Base-by-base conservation (phyloP, 1,140 invertebrate genomes). In the Leptinotarsa texana region DNA sequence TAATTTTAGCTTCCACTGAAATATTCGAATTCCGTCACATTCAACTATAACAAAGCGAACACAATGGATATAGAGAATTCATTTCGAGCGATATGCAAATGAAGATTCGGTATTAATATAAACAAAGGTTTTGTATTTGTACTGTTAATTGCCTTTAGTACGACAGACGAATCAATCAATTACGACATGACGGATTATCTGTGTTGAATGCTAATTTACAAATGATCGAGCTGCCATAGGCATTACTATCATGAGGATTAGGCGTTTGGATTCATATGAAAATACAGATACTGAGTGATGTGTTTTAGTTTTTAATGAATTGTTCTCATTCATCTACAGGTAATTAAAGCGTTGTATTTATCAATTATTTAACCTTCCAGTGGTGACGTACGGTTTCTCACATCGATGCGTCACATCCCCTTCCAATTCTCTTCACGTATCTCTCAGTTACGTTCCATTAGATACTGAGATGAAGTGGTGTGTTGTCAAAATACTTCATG, bases 91-190 rank as follows among this genome's bases (percentile, higher is more conserved):
- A 17, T 67, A 67, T 67, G 65, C 24, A 67, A 67, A 67, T 67
- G 65, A 67, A 67, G 18, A 67, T 67, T 67, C 21, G 65, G 22
- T n/a, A 15, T 67, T 42, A 67, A 42, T n/a, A 42, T 27, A 67
- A 67, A 67, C 65, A 67, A 27, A 67, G 65, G 24, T 67, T n/a
- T 24, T 42, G 65, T 67, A 67, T 67, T 67, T 67, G 65, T 42
- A 67, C 65, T 67, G 65, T 42, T 67, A 67, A 67, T 67, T 67
- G 65, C 22, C 15, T 42, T 67, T 42, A n/a, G 65, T 67, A 67
- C 42, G 24, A 67, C 65, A 67, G 65, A 67, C 24, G 15, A 24
- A 67, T 67, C 65, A 67, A 67, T 67, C 65, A 67, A 24, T 24
- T 67, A 67, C 17, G 65, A 67, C 65, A 67, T 67, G 65, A 67